phyloP scores from a whole-genome alignment of 1,140 invertebrate genomes.

The Solen grandis region DNA sequence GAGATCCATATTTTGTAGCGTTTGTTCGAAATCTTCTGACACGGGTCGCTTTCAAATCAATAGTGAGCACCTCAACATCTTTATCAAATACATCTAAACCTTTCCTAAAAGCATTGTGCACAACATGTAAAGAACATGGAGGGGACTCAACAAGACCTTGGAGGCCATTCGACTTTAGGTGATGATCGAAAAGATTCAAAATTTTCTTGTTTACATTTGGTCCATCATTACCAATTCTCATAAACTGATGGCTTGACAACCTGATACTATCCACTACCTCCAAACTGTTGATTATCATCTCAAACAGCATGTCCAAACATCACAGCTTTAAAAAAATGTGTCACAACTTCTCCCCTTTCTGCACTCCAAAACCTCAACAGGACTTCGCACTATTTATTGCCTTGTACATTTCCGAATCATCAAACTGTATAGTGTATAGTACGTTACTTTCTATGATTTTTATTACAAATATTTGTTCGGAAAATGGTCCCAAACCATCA shows the following conservation, averaged over 20 bases:
- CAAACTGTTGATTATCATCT: not conserved
- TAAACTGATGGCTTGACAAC: constrained; percentile 1
- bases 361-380: constrained; percentile 14
- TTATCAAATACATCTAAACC: not conserved
- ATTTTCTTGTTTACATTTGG: too few species aligned
- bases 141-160: constrained; percentile 1
- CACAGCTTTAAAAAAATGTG: too few species aligned
- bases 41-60: constrained; percentile 3
- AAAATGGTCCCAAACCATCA: constrained; percentile 29
- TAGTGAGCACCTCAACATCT: too few species aligned
- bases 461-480: not conserved
- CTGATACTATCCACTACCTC: not conserved
- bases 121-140: not conserved
- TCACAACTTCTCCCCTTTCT: too few species aligned
- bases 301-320: constrained; percentile 15
- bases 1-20: not conserved
- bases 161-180: too few species aligned
- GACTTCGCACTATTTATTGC: constrained; percentile 20
- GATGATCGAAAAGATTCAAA: too few species aligned
- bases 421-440: constrained; percentile 17
- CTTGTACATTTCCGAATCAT: constrained; percentile 22
- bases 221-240: constrained; percentile 17
- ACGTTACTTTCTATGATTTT: constrained; percentile 5
- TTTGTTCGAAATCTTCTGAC: not conserved
- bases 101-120: constrained; percentile 27